A percentile compares a stretch with the other conserved stretches of the same genome.
phyloP scores from a whole-genome alignment of 2,888 invertebrate genomes.

The Spisula solida region DNA sequence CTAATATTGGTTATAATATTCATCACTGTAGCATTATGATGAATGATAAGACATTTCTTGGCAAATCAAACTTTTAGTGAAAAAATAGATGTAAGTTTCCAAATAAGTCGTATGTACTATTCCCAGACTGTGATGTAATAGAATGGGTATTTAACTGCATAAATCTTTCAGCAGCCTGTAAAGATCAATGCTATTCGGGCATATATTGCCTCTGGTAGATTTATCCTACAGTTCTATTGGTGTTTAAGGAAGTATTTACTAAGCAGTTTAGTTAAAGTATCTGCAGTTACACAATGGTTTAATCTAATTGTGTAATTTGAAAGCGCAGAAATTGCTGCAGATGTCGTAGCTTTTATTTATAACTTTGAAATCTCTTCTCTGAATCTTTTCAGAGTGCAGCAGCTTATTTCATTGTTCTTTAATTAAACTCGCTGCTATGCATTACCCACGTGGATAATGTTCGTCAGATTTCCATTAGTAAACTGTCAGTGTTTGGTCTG shows the following conservation, averaged over 20 bases:
- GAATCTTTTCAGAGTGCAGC: background rate
- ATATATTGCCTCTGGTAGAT: background rate
- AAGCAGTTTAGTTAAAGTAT: background rate
- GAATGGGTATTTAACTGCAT: background rate
- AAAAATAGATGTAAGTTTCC: background rate
- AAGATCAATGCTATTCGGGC: slow-evolving; percentile 7
- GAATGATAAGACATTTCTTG: too few species aligned
- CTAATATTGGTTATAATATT: too few species aligned
- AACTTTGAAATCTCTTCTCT: background rate
- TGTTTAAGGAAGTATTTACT: slow-evolving; percentile 8
- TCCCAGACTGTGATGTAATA: background rate
- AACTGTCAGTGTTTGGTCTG: background rate
- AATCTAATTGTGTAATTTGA: slow-evolving; percentile 13
- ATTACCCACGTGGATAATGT: background rate
- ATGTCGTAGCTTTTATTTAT: slow-evolving; percentile 1
- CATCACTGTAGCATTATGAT: too few species aligned
- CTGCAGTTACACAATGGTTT: background rate
- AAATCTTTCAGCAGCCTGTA: background rate
- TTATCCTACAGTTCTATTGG: background rate
- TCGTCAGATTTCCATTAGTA: background rate
- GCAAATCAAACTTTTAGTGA: too few species aligned
- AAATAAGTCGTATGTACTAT: background rate
- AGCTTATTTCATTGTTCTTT: background rate
- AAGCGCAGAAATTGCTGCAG: background rate
- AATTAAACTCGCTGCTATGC: background rate